These are phyloP conservation scores for Bellardia bayeri DNA, from an alignment of 2,888 invertebrate genomes.

Conservation along the genomic window DNA sequence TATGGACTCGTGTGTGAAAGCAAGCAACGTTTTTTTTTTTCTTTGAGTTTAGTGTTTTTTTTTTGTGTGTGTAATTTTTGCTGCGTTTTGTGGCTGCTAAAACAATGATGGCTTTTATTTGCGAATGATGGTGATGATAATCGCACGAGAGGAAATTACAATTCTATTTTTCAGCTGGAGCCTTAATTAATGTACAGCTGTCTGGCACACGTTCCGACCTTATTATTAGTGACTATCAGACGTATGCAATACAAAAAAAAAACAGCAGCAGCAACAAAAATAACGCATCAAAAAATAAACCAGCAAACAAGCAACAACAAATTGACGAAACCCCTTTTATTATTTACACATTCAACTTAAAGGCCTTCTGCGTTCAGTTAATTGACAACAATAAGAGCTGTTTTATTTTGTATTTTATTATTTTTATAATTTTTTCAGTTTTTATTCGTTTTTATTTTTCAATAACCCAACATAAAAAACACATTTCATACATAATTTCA, in stretches of 20 bases:
- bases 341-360: slow-evolving; percentile 54
- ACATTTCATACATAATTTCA: slow-evolving; percentile 43
- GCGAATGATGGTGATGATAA: slow-evolving; percentile 72
- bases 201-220: slow-evolving; percentile 74
- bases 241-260: slow-evolving; percentile 22
- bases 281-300: slow-evolving; percentile 42
- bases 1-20: slow-evolving; percentile 9
- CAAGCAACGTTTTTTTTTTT: slow-evolving; percentile 34
- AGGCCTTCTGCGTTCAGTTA: slow-evolving; percentile 63
- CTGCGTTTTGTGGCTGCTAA: slow-evolving; percentile 55
- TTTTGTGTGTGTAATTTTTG: slow-evolving; percentile 44
- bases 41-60: not conserved
- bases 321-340: slow-evolving; percentile 62
- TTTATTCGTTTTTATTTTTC: slow-evolving; percentile 10
- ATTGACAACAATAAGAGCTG: slow-evolving; percentile 63
- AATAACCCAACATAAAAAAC: slow-evolving; percentile 39
- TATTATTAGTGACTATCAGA: slow-evolving; percentile 72
- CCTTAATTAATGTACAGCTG: slow-evolving; percentile 74
- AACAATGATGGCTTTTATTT: slow-evolving; percentile 73
- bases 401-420: slow-evolving; percentile 18
- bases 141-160: slow-evolving; percentile 73
- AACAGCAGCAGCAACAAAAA: slow-evolving; percentile 13
- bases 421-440: not conserved
- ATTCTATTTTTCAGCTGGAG: slow-evolving; percentile 74
- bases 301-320: slow-evolving; percentile 51